Base-by-base conservation (phyloP, 2,888 invertebrate species). In the Apeira syringaria region DNA sequence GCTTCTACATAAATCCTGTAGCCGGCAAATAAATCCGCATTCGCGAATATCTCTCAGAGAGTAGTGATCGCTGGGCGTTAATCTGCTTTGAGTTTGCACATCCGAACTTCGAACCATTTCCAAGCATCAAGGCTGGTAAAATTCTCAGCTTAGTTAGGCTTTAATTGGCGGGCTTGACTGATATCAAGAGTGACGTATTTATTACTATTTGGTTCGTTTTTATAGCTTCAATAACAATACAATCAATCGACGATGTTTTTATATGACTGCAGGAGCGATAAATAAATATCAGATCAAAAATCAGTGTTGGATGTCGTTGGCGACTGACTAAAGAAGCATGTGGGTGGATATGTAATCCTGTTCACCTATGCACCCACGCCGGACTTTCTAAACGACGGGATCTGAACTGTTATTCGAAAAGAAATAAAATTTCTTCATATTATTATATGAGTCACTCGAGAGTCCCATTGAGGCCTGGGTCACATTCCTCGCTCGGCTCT, bases 391-490 rank as follows among this genome's bases (percentile, higher is more conserved):
- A 81, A 74, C 56, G 62, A 68, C 66, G 69, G 69, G 68, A 66
- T 58, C 62, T 52, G 51, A 68, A 68, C 64, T 64, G 64, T 61
- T 67, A 54, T 64, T 60, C 52, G 32, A 53, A 61, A 61, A 66
- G 65, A 68, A 62, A 64, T 40, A 46, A 46, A 44, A 25, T 29
- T 31, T 71, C 24, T 9, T 9, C 24, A 9, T 24, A 7, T 7
- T n/a, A 7, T 68, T 63, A 58, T 60, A 61, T 87, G 88, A 87
- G 80, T 88, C 88, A 88, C 73, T 29, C 31, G 32, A 36, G 69
- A 68, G 70, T 78, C 78, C 80, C 78, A 66, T 67, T 67, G 78
- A 69, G 75, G 80, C 82, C 78, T 86, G 86, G 88, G 86, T 87
- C 82, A 85, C 35, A 35, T 35, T 35, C 35, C 35, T 15, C 26